phyloP scores from a whole-genome alignment of 2,888 invertebrate species.

The Caenorhabditis sp. region DNA sequence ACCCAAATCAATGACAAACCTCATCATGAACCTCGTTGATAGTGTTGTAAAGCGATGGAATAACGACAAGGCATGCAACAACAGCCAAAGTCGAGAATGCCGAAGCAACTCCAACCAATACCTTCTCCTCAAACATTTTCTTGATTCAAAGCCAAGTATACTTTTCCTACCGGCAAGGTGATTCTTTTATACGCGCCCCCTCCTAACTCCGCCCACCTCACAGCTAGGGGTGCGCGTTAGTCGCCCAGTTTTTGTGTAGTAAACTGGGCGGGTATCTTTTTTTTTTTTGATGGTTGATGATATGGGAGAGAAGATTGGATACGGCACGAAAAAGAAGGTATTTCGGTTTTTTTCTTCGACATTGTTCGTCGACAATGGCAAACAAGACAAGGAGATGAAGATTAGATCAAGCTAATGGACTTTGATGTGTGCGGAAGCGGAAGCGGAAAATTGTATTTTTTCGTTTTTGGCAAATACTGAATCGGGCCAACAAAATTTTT shows the following conservation, averaged over 20 bases:
- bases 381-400: not conserved
- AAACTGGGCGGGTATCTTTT: no score
- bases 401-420: no score
- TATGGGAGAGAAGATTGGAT: not conserved
- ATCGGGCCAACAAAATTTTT: no score
- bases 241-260: constrained; percentile 21
- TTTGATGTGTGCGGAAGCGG: no score
- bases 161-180: no score
- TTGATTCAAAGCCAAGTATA: constrained; percentile 32
- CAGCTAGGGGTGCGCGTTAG: no score
- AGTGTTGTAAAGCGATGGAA: constrained; percentile 62
- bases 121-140: constrained; percentile 47
- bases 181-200: no score
- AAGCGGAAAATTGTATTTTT: no score
- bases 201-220: no score
- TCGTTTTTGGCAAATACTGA: no score
- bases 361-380: no score
- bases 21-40: constrained; percentile 62
- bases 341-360: not conserved
- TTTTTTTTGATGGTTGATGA: no score
- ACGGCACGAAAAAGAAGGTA: not conserved
- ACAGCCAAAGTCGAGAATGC: constrained; percentile 51
- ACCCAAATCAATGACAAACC: constrained; percentile 12
- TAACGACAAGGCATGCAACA: constrained; percentile 59
- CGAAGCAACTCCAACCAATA: constrained; percentile 53